Evolutionary conservation across 1,140 invertebrate species (phyloP).

Genomic region (Conus betulinus): DNA sequence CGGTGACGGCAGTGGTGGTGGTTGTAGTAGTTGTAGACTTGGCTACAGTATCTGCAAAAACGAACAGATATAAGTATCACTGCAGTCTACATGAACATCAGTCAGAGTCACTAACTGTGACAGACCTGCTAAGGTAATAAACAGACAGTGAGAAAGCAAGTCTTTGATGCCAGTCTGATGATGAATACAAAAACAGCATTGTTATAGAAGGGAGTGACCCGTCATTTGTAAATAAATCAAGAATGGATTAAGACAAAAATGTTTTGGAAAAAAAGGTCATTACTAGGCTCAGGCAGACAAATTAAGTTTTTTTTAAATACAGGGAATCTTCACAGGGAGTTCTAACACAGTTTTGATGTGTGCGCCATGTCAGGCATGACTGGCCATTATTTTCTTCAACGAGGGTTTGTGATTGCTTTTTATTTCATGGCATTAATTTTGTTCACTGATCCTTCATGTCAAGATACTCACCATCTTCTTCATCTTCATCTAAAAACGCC

Average conservation of each 20-base stretch:
- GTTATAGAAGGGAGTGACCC: no score
- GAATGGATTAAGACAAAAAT: neutral
- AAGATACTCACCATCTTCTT: neutral
- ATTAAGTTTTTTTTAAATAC: no score
- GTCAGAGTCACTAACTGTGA: neutral
- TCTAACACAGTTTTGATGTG: no score
- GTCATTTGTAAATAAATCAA: neutral
- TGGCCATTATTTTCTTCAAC: no score
- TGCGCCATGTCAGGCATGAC: no score
- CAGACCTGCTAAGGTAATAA: neutral
- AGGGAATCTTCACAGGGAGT: no score
- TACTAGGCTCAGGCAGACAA: no score
- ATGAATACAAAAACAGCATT: neutral
- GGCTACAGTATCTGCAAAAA: neutral
- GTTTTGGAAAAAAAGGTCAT: no score
- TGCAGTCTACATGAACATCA: neutral
- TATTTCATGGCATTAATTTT: no score
- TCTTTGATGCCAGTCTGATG: neutral
- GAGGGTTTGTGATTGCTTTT: no score
- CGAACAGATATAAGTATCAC: neutral
- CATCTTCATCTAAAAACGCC: conserved; percentile 1
- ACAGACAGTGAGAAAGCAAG: neutral
- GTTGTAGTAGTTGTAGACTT: conserved; percentile 1
- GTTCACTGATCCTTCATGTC: no score
- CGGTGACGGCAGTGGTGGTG: neutral